Evolutionary conservation across 2,113 vertebrate species (phyloP).

Genomic region (Panthera tigris): DNA sequence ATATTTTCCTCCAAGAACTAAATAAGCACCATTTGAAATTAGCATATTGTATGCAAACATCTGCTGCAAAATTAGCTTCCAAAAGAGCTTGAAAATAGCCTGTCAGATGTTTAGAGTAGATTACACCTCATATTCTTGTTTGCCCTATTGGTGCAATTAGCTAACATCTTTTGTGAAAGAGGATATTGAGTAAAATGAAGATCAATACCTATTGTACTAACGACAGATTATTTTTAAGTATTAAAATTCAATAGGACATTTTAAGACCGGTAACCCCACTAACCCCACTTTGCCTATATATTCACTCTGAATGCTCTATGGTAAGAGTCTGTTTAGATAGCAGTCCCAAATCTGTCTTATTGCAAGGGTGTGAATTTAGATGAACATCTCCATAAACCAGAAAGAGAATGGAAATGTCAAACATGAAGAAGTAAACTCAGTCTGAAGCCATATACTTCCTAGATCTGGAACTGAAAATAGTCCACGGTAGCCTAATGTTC

Average conservation of each 20-base stretch:
- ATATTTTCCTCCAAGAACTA: constrained; percentile 44
- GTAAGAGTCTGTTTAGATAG: background rate
- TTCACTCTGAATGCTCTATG: background rate
- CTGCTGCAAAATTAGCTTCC: constrained; percentile 54
- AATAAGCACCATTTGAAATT: constrained; percentile 52
- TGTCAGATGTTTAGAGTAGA: background rate
- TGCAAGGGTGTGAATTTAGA: background rate
- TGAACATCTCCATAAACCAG: background rate
- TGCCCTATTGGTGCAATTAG: background rate
- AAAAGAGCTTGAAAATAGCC: constrained; percentile 27
- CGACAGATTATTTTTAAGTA: background rate
- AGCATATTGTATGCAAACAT: constrained; percentile 56
- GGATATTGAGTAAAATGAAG: constrained; percentile 17
- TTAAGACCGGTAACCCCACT: background rate
- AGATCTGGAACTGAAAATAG: background rate
- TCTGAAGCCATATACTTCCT: background rate
- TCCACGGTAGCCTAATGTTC: background rate
- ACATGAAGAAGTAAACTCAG: background rate
- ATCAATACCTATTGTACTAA: background rate
- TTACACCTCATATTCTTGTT: constrained; percentile 23
- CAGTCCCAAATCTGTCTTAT: background rate
- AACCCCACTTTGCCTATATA: background rate
- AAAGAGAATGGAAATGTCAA: background rate
- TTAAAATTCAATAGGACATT: background rate
- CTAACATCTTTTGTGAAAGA: constrained; percentile 1